Evolutionary conservation across 2,113 vertebrate species (phyloP).

Genomic region (Pristiophorus japonicus): DNA sequence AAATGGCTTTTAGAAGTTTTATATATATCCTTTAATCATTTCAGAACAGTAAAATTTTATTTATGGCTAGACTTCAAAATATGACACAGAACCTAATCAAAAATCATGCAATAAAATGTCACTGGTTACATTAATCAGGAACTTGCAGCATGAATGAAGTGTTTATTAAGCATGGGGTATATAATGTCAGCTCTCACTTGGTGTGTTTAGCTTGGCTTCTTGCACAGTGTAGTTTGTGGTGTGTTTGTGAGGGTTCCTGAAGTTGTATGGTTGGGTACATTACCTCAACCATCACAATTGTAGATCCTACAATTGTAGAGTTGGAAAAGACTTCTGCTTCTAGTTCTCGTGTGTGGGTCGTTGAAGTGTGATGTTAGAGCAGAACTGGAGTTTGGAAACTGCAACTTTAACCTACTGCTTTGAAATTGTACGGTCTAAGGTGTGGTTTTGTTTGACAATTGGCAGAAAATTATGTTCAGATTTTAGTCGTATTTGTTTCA

Average conservation of each 20-base stretch:
- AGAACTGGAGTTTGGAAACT: not conserved
- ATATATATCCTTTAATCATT: not conserved
- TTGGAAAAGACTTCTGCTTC: not conserved
- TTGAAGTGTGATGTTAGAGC: not conserved
- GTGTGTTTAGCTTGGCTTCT: not conserved
- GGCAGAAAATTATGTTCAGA: not conserved
- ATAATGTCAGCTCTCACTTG: not conserved
- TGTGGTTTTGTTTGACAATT: not conserved
- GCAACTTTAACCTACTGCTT: not conserved
- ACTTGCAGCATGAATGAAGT: not conserved
- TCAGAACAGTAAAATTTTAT: not conserved
- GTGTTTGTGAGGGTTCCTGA: not conserved
- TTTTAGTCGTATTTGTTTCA: not conserved
- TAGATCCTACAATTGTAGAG: not conserved
- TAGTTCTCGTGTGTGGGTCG: not conserved
- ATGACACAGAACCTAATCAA: not conserved
- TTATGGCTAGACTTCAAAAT: not conserved
- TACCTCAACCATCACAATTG: not conserved
- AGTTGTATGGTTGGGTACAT: not conserved
- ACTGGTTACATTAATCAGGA: not conserved
- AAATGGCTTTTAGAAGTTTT: not conserved
- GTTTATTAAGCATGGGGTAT: not conserved
- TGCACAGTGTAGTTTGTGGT: not conserved
- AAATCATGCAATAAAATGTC: not conserved
- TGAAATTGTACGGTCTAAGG: not conserved